phyloP scores from a whole-genome alignment of 53 echinoderm and acorn worm species.

The Astropecten irregularis region DNA sequence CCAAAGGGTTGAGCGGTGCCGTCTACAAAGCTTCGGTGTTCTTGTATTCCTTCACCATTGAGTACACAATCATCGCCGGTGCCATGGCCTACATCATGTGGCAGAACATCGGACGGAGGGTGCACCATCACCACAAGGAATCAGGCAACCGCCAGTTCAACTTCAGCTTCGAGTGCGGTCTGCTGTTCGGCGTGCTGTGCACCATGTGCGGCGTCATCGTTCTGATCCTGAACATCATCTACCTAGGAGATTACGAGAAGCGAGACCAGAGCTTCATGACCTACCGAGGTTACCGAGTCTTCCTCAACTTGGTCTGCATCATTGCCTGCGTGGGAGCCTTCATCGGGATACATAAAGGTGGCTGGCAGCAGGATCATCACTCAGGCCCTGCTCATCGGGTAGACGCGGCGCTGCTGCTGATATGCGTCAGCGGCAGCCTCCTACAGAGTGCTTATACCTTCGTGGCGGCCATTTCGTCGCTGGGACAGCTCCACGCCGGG shows the following conservation, averaged over 20 bases:
- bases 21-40: conserved; percentile 95
- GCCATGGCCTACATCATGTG: conserved; percentile 98
- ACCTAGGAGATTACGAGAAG: conserved; percentile 80
- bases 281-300: conserved; percentile 92
- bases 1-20: conserved; percentile 81
- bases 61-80: conserved; percentile 94
- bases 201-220: conserved; percentile 98
- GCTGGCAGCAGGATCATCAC: conserved; percentile 85
- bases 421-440: conserved; percentile 88
- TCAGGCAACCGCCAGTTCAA: conserved; percentile 20
- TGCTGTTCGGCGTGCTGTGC: conserved; percentile 81
- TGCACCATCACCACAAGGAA: conserved; percentile 67
- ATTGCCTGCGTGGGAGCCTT: conserved; percentile 78
- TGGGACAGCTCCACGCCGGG: conserved; percentile 66
- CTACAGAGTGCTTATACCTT: conserved; percentile 90
- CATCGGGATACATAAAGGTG: conserved; percentile 85
- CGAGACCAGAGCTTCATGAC: conserved; percentile 82
- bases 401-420: conserved; percentile 80
- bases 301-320: conserved; percentile 87
- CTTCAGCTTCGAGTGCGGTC: conserved; percentile 90
- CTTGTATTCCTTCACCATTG: conserved; percentile 94
- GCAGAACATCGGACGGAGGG: conserved; percentile 88
- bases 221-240: conserved; percentile 94
- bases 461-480: conserved; percentile 80
- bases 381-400: conserved; percentile 89